Percentiles rank a stretch among this genome's conserved stretches.
Conservation (phyloP, 2,797 vertebrate genomes). For the Setipinna tenuifilis region DNA sequence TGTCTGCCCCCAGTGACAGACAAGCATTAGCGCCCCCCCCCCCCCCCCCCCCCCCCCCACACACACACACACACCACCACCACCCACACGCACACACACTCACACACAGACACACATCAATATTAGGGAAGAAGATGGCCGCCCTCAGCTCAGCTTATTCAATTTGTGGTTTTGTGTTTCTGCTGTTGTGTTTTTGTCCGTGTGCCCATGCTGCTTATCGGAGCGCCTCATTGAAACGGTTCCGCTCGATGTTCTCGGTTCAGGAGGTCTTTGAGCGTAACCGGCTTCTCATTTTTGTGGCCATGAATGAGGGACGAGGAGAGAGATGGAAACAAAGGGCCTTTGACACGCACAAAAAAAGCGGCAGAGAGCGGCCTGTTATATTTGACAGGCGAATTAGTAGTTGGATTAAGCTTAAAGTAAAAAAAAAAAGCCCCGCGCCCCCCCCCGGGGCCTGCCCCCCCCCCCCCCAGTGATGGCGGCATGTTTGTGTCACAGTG, state of each 20-base stretch:
- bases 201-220: neutral
- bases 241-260: slow-evolving; percentile 20
- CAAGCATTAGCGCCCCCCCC: neutral
- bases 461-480: neutral
- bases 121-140: too few relatives aligned
- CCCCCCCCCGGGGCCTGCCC: too few relatives aligned
- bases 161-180: too few relatives aligned
- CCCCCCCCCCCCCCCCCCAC: too few relatives aligned
- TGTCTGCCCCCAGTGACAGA: neutral
- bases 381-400: neutral
- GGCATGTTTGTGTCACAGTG: neutral
- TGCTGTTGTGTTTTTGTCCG: too few relatives aligned
- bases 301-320: neutral
- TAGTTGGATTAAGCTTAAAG: slow-evolving; percentile 3
- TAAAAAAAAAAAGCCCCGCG: neutral
- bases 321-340: neutral
- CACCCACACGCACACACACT: too few relatives aligned
- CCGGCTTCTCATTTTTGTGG: neutral
- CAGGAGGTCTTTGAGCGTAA: slow-evolving; percentile 22
- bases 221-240: neutral
- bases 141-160: too few relatives aligned
- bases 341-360: neutral
- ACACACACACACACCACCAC: too few relatives aligned
- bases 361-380: neutral
- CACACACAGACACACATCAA: too few relatives aligned